Base-by-base conservation (phyloP, 2,797 vertebrate genomes). In the Hypotaenidia philippensis region DNA sequence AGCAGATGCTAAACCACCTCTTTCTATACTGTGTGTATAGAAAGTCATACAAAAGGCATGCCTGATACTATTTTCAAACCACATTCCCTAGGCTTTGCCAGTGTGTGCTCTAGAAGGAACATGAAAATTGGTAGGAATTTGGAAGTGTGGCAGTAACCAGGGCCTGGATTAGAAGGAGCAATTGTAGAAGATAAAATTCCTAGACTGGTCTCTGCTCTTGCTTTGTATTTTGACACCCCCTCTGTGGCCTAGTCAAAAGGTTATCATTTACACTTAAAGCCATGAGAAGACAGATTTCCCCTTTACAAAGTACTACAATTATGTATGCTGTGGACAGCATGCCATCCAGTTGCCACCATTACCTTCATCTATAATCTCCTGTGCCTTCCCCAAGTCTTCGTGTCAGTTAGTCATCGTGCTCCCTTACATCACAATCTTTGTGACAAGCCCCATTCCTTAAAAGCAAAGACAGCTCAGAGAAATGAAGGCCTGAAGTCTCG, bases 281-380 rank as follows among this genome's bases (percentile, higher is more conserved):
- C 36, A 7, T 0, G 14, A 57, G 23, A 65, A 72, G 45, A 50
- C 64, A 57, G 12, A n/a, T 69, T 32, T n/a, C 4, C 13, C 50
- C 12, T 64, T 32, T 10, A 21, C 12, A 13, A 64, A 53, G 14
- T 7, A 21, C 13, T 11, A 23, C 32, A 72, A 53, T 56, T 2
- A 4, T 1, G 5, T 2, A 2, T n/a, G 34, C 57, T 5, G 1
- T 3, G 14, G 34, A 36, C 23, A 78, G 1, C 12, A 64, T 32
- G 1, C 29, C n/a, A 31, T 21, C 57, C 21, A 10, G 6, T 6
- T 31, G 8, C 38, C 69, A 45, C 32, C 63, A 4, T 81, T 81
- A 23, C 1, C 27, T 3, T 2, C 3, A 13, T 57, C 40, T 53
- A 56, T 45, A 11, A 52, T 60, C 45, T 64, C 27, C 44, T 29